A percentile compares a stretch with the other conserved stretches of the same genome.
Conservation (phyloP, 1,140 invertebrate genomes). For the Uloborus diversus region DNA sequence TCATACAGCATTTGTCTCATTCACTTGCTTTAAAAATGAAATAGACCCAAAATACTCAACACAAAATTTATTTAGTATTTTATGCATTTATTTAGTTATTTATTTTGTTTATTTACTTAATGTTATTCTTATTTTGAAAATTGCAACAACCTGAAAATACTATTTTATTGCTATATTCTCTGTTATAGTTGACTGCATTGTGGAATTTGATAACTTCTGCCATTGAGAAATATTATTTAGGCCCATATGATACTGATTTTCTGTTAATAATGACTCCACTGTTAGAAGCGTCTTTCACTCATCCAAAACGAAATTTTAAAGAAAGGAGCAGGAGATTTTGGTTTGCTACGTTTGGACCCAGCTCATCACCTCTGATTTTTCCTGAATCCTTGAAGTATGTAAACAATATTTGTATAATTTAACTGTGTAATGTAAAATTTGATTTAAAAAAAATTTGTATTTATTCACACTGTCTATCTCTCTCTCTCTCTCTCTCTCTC, state of each 20-base stretch:
- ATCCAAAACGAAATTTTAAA: constrained; percentile 14
- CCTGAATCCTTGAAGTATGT: constrained; percentile 42
- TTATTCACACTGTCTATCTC: too few relatives aligned
- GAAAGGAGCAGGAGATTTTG: constrained; percentile 31
- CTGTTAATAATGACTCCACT: constrained; percentile 7
- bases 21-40: too few relatives aligned
- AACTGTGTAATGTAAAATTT: too few relatives aligned
- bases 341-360: constrained; percentile 45
- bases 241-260: constrained; percentile 47
- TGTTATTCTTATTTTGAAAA: background rate
- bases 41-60: too few relatives aligned
- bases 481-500: too few relatives aligned
- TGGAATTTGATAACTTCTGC: constrained; percentile 28
- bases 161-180: background rate
- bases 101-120: background rate
- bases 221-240: constrained; percentile 35
- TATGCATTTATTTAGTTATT: background rate
- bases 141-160: background rate
- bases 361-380: background rate
- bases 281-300: constrained; percentile 11
- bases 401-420: too few relatives aligned
- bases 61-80: too few relatives aligned
- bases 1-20: too few relatives aligned
- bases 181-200: constrained; percentile 22
- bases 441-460: too few relatives aligned